Percentiles rank a stretch among this genome's conserved stretches.
These are phyloP conservation scores for Acanthochromis polyacanthus DNA, from an alignment of 2,113 vertebrate species.

Conservation along the genomic window DNA sequence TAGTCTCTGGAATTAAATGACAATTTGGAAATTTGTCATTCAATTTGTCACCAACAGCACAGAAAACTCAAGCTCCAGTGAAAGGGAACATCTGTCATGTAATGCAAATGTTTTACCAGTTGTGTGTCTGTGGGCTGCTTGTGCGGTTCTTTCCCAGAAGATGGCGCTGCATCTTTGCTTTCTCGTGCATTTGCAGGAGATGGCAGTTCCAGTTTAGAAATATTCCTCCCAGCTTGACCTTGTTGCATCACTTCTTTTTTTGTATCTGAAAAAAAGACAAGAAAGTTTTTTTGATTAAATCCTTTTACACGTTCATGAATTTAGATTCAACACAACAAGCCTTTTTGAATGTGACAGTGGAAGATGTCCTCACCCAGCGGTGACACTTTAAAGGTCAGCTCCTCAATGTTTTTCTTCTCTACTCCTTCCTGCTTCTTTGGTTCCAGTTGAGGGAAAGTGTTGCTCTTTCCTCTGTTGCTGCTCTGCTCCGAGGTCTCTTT, in stretches of 20 bases:
- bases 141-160: constrained; percentile 69
- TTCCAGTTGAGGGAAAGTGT: constrained; percentile 74
- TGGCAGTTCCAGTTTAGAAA: constrained; percentile 61
- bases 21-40: no score
- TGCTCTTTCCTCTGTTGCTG: constrained; percentile 63
- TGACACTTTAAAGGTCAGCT: constrained; percentile 29
- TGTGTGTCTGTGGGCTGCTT: constrained; percentile 40
- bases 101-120: constrained; percentile 67
- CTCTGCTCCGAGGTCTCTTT: constrained; percentile 69
- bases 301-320: neutral
- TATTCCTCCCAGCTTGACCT: constrained; percentile 33
- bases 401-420: constrained; percentile 64
- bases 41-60: neutral
- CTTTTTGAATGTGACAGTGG: constrained; percentile 2
- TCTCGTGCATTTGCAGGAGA: constrained; percentile 44
- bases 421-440: constrained; percentile 68
- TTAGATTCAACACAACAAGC: neutral
- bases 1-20: neutral
- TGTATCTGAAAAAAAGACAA: constrained; percentile 46
- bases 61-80: neutral
- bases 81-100: neutral
- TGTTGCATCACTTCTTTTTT: constrained; percentile 48
- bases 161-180: constrained; percentile 49
- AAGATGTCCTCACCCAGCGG: constrained; percentile 69
- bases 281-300: neutral